Evolutionary conservation across 2,113 vertebrate genomes (phyloP).

Genomic region (Xiphophorus hellerii): DNA sequence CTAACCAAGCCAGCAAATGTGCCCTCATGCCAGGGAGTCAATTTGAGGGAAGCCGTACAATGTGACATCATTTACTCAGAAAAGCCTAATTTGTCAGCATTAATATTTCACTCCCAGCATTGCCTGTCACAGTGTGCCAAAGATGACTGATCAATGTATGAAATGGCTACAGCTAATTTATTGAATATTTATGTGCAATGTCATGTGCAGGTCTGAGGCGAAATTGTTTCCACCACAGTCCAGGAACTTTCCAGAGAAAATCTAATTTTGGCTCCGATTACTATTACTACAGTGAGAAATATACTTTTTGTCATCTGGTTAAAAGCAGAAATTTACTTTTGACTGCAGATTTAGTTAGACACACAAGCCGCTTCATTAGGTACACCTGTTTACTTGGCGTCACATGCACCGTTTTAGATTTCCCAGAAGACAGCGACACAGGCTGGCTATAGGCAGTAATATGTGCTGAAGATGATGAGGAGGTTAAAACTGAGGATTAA

Average conservation of each 20-base stretch:
- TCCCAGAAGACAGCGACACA: too few relatives aligned
- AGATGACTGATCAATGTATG: conserved; percentile 99
- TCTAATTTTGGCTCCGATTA: conserved; percentile 1
- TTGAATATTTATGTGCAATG: conserved; percentile 99
- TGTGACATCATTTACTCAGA: conserved; percentile 99
- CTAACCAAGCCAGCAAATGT: conserved; percentile 73
- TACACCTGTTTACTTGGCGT: too few relatives aligned
- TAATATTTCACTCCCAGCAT: conserved; percentile 98
- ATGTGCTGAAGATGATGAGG: too few relatives aligned
- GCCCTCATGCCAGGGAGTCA: conserved; percentile 90
- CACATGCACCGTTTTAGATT: too few relatives aligned
- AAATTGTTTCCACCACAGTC: conserved; percentile 87
- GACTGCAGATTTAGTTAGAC: too few relatives aligned
- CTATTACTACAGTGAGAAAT: not conserved
- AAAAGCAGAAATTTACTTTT: too few relatives aligned
- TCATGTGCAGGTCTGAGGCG: conserved; percentile 90
- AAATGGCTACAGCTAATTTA: conserved; percentile 97
- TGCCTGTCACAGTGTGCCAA: conserved; percentile 96
- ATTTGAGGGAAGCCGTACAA: conserved; percentile 98
- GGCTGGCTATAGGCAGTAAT: too few relatives aligned
- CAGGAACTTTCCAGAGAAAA: conserved; percentile 19
- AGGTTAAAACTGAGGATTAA: too few relatives aligned
- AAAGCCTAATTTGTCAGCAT: conserved; percentile 99
- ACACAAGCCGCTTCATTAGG: too few relatives aligned
- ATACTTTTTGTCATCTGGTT: not conserved